Evolutionary conservation across 2,797 vertebrate genomes (phyloP).

Genomic region (Gephyroberyx darwinii): DNA sequence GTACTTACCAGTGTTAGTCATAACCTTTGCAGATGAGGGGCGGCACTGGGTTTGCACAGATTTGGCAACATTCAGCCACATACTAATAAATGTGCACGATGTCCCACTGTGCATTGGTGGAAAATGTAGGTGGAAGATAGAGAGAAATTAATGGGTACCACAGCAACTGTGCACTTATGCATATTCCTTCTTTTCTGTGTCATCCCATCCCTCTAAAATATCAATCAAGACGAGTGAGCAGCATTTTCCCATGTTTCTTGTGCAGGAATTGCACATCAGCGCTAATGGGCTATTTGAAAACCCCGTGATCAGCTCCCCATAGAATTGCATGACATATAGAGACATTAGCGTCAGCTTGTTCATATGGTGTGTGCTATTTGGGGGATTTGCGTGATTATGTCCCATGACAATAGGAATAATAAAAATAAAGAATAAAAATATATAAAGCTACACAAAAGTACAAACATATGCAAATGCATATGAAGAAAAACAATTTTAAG

Average conservation of each 20-base stretch:
- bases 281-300: neutral
- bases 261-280: neutral
- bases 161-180: neutral
- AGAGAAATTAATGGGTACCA: slow-evolving; percentile 2
- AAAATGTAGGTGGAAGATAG: slow-evolving; percentile 13
- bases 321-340: neutral
- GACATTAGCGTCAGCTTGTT: neutral
- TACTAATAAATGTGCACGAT: slow-evolving; percentile 36
- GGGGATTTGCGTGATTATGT: slow-evolving; percentile 4
- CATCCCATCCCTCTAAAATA: neutral
- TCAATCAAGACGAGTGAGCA: neutral
- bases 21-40: slow-evolving; percentile 33
- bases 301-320: neutral
- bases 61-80: slow-evolving; percentile 9
- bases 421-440: no score
- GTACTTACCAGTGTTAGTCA: slow-evolving; percentile 10
- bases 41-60: slow-evolving; percentile 1
- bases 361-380: slow-evolving; percentile 10
- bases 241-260: slow-evolving; percentile 9
- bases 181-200: slow-evolving; percentile 1
- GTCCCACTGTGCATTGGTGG: slow-evolving; percentile 12
- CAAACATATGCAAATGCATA: no score
- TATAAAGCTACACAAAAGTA: no score
- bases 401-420: no score
- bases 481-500: no score